Evolutionary conservation across 2,888 invertebrate species (phyloP), one percentile per base, ranked within the genome.

Genomic region (Vesta saturnalis): DNA sequence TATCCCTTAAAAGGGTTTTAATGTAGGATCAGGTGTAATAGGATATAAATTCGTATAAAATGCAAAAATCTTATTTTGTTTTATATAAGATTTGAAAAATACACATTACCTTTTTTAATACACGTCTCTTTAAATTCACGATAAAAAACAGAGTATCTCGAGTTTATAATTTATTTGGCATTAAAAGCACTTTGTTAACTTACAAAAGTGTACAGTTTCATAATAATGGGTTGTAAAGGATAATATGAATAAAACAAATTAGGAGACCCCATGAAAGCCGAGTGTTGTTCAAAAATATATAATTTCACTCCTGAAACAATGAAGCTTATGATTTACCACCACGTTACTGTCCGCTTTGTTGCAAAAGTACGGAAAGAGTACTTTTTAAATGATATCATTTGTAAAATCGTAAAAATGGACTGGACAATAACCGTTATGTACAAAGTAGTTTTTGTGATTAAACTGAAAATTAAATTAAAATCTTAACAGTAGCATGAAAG

Each of bases 351-450:
- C 67, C 67, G 66, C 71, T 70, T 58, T 64, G 64, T 64, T 49
- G 64, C 70, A 69, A 73, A 67, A 67, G 69, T 67, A 74, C 71
- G 76, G 71, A 74, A 76, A 77, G 77, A 76, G 76, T 78, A 77
- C 77, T 80, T 79, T 77, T 76, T 76, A 78, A 79, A 80, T 77
- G 76, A 77, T 79, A 75, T 75, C 77, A 79, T 77, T 80, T 78
- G 77, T 77, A 74, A 77, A 77, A 76, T 76, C 77, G 19, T 12
- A 76, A 73, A 76, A 79, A 77, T 77, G 78, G 76, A 71, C n/a
- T n/a, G n/a, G n/a, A n/a, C n/a, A n/a, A n/a, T n/a, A n/a, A n/a
- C n/a, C n/a, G n/a, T n/a, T n/a, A n/a, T n/a, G n/a, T n/a, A n/a
- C n/a, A n/a, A n/a, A n/a, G n/a, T n/a, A n/a, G n/a, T n/a, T n/a